Evolutionary conservation across 2,797 vertebrate species (phyloP).

Genomic region (Peromyscus aztecus): DNA sequence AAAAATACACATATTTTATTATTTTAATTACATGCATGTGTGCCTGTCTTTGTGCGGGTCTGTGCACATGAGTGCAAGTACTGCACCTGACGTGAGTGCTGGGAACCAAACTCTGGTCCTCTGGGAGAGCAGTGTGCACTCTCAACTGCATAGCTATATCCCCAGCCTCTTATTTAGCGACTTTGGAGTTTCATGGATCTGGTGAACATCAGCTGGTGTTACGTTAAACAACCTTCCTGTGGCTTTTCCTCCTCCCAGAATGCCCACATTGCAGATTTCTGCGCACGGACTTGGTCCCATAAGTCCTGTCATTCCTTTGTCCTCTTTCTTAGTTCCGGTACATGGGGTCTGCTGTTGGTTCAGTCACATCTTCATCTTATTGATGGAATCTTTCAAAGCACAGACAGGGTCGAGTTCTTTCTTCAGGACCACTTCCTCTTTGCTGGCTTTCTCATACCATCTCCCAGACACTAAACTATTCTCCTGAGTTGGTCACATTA

Average conservation of each 20-base stretch:
- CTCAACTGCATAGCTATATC: background rate
- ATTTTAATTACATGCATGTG: background rate
- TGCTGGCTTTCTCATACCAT: background rate
- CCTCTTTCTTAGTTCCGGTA: background rate
- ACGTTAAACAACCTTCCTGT: background rate
- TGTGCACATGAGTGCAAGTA: no score
- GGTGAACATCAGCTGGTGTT: background rate
- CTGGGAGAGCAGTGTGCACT: background rate
- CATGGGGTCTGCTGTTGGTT: background rate
- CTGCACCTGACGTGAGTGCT: accelerated
- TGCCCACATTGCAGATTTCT: background rate
- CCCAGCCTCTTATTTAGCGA: no score
- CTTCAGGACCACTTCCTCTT: background rate
- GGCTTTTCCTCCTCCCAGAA: background rate
- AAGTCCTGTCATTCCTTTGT: background rate
- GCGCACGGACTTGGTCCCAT: background rate
- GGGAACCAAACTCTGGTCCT: background rate
- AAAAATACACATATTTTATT: background rate
- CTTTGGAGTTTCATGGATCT: background rate
- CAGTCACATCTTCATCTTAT: background rate
- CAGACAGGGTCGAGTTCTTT: background rate
- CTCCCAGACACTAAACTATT: background rate
- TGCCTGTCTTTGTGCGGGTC: background rate
- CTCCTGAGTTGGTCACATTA: background rate
- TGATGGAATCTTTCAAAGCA: background rate